Conservation (phyloP, 2,888 invertebrate species). For the Mamestra brassicae region DNA sequence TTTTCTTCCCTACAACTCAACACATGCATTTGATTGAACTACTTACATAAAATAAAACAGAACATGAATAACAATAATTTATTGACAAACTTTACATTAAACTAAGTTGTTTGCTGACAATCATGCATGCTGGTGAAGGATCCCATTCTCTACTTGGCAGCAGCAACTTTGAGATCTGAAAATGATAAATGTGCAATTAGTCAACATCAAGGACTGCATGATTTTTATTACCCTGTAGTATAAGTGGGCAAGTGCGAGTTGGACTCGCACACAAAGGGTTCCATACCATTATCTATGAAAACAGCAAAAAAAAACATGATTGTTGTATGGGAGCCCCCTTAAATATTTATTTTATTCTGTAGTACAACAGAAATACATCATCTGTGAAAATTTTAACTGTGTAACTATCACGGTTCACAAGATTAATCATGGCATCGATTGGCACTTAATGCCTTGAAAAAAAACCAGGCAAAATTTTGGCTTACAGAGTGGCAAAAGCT, state of each 20-base stretch:
- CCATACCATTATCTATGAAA: too few relatives aligned
- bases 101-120: conserved; percentile 73
- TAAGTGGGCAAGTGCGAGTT: too few relatives aligned
- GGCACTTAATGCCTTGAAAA: too few relatives aligned
- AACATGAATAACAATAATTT: conserved; percentile 65
- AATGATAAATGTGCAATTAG: conserved; percentile 50
- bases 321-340: too few relatives aligned
- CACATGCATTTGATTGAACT: too few relatives aligned
- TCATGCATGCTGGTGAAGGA: conserved; percentile 75
- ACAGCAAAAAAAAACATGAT: too few relatives aligned
- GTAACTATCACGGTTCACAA: too few relatives aligned
- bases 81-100: conserved; percentile 73
- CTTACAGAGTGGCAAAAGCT: conserved; percentile 10
- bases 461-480: neutral
- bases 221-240: neutral
- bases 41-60: conserved; percentile 10
- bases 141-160: conserved; percentile 72
- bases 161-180: conserved; percentile 79
- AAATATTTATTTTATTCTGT: too few relatives aligned
- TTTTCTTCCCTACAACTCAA: conserved; percentile 9
- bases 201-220: neutral
- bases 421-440: too few relatives aligned
- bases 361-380: too few relatives aligned
- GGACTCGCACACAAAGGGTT: too few relatives aligned
- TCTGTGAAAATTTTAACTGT: too few relatives aligned